These are phyloP conservation scores for Tipula unca DNA, from an alignment of 2,888 invertebrate genomes.

Conservation along the genomic window DNA sequence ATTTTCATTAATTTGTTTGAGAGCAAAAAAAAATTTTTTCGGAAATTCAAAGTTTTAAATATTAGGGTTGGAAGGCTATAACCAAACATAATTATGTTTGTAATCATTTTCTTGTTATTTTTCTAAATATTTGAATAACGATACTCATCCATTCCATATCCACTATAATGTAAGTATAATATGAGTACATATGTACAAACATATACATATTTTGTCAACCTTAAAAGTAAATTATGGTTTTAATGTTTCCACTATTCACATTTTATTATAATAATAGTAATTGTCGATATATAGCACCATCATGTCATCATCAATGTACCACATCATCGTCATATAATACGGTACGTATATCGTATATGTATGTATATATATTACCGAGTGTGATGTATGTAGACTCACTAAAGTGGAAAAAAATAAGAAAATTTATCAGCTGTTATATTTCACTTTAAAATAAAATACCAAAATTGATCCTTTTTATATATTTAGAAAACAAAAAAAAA, in stretches of 20 bases:
- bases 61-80: no score
- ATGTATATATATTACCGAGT: background rate
- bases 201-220: constrained; percentile 8
- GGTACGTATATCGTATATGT: background rate
- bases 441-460: constrained; percentile 14
- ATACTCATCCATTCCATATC: no score
- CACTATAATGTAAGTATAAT: no score
- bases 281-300: background rate
- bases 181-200: background rate
- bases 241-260: background rate
- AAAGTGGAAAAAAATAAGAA: background rate
- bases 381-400: background rate
- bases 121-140: no score
- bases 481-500: constrained; percentile 3
- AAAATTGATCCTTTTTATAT: background rate
- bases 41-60: no score
- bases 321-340: background rate
- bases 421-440: constrained; percentile 17
- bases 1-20: no score
- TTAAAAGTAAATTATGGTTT: background rate
- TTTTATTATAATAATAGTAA: background rate
- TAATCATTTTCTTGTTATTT: no score
- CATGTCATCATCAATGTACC: background rate
- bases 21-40: no score
- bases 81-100: no score